phyloP scores from a whole-genome alignment of 2,113 vertebrate species.

The Serilophus lunatus region DNA sequence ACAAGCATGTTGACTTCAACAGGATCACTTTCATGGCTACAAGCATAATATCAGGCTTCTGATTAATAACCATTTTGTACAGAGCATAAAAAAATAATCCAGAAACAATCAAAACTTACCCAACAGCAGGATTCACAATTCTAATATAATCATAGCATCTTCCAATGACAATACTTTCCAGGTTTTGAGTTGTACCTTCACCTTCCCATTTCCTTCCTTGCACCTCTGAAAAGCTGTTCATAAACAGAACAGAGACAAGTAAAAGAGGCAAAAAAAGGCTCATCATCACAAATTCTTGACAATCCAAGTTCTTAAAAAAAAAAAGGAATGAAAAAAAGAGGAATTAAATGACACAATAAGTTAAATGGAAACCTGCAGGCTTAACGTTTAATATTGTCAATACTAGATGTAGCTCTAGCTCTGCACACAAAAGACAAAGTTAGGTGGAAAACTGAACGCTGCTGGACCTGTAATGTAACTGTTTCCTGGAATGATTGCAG shows the following conservation, averaged over 20 bases:
- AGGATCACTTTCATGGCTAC: background rate
- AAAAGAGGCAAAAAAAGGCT: background rate
- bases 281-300: background rate
- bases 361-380: background rate
- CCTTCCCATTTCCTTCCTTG: slow-evolving; percentile 56
- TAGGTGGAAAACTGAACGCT: background rate
- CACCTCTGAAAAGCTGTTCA: background rate
- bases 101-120: slow-evolving; percentile 63
- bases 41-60: background rate
- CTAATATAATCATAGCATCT: slow-evolving; percentile 71
- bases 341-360: background rate
- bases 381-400: background rate
- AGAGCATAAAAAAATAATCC: background rate
- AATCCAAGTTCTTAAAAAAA: background rate
- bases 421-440: background rate
- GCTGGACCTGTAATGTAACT: background rate
- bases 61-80: background rate
- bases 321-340: rapidly evolving
- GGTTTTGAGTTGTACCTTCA: slow-evolving; percentile 59
- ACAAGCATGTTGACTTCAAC: background rate
- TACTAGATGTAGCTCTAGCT: background rate
- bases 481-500: slow-evolving; percentile 30
- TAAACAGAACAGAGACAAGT: background rate
- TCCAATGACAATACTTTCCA: slow-evolving; percentile 71
- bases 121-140: slow-evolving; percentile 45